These are phyloP conservation scores for Thyatira batis DNA, from an alignment of 2,888 invertebrate genomes.

Conservation along the genomic window DNA sequence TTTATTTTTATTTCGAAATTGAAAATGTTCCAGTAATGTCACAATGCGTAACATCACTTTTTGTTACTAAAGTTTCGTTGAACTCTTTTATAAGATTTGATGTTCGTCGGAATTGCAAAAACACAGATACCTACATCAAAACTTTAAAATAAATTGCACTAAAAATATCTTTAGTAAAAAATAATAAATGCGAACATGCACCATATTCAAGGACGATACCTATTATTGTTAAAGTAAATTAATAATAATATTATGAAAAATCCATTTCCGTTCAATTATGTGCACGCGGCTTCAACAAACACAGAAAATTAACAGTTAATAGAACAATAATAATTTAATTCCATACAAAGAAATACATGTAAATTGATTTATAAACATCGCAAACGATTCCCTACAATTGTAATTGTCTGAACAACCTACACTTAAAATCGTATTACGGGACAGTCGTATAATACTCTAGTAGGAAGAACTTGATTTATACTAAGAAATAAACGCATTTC, in stretches of 20 bases:
- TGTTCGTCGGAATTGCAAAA: no score
- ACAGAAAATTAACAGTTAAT: slow-evolving; percentile 1
- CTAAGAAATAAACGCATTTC: slow-evolving; percentile 19
- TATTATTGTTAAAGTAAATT: not conserved
- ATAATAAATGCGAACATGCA: not conserved
- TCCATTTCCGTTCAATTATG: not conserved
- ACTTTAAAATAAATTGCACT: not conserved
- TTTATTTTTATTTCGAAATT: not conserved
- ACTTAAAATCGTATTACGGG: slow-evolving; percentile 27
- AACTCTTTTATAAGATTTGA: not conserved
- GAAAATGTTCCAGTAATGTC: not conserved
- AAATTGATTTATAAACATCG: slow-evolving; percentile 33
- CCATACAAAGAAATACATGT: slow-evolving; percentile 12
- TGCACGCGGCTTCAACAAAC: not conserved
- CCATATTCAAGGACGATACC: not conserved
- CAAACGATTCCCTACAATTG: slow-evolving; percentile 12
- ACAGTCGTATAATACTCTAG: slow-evolving; percentile 15
- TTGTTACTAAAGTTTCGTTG: not conserved
- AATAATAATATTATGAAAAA: not conserved
- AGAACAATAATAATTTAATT: slow-evolving; percentile 14
- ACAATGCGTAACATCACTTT: not conserved
- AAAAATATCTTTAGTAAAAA: no score
- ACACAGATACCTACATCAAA: no score
- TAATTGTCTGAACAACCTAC: slow-evolving; percentile 11
- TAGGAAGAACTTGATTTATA: slow-evolving; percentile 17